Conservation (phyloP, 1,140 invertebrate species). For the Drosophila pandora region DNA sequence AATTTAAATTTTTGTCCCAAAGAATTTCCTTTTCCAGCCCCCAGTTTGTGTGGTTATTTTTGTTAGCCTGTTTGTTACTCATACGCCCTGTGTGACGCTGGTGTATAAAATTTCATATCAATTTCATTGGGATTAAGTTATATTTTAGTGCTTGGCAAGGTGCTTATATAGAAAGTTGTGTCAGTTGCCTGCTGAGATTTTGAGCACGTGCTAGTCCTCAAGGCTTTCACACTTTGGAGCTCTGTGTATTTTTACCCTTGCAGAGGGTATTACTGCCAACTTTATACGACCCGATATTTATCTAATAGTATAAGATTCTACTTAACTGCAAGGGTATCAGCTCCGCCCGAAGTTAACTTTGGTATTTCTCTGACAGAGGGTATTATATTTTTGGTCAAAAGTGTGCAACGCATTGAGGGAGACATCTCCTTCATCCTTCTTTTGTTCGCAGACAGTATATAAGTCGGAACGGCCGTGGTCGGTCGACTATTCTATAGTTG, state of each 20-base stretch:
- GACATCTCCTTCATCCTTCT: too few species aligned
- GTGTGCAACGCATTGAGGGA: too few species aligned
- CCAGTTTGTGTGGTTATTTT: neutral
- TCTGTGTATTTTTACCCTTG: conserved; percentile 7
- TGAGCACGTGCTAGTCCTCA: conserved; percentile 70
- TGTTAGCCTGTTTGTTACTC: conserved; percentile 27
- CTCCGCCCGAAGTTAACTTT: too few species aligned
- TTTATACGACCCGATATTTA: too few species aligned
- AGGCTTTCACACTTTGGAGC: conserved; percentile 64
- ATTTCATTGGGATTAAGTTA: conserved; percentile 78
- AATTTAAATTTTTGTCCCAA: conserved; percentile 68
- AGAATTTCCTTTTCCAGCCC: conserved; percentile 1
- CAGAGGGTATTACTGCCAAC: too few species aligned
- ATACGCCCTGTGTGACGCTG: conserved; percentile 46
- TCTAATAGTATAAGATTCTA: too few species aligned
- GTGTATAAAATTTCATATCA: conserved; percentile 74
- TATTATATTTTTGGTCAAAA: too few species aligned
- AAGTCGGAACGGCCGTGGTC: too few species aligned
- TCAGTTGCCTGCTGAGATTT: conserved; percentile 65
- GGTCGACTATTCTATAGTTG: too few species aligned
- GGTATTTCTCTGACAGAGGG: too few species aligned
- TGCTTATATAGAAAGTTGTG: conserved; percentile 61
- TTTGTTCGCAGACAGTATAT: too few species aligned
- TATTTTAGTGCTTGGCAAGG: conserved; percentile 75
- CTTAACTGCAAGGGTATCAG: too few species aligned